Evolutionary conservation across 1,140 invertebrate species (phyloP), one percentile per base, ranked within the genome.

Genomic region (Paraescarpia echinospica): DNA sequence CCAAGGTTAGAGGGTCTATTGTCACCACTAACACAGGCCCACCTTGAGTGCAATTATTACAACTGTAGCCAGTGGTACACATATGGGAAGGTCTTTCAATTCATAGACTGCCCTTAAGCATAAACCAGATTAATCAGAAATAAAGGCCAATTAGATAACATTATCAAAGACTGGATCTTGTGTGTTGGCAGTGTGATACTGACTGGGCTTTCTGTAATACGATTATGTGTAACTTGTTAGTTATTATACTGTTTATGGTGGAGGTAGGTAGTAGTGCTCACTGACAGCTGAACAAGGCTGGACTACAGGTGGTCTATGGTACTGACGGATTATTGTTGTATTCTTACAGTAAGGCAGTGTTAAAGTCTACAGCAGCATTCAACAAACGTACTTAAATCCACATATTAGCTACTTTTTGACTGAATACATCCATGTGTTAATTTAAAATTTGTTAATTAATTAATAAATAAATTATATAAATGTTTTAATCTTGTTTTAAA

Each of bases 81-180:
- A 77, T 41, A 41, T 6, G 59, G 59, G 22, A 77, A 18, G 27
- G 18, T 77, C 59, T 77, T 77, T 77, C 59, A 77, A 18, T 27
- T 77, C 41, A 4, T 77, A 77, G 12, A 31, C 59, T 77, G 59
- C 59, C 59, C 59, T 77, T 18, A 77, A 27, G 59, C 59, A 77
- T 77, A 77, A 77, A 18, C 59, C 59, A 77, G 59, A 77, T 77
- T 77, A 77, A 77, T 77, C 59, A 77, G 2, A 77, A 18, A 77
- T 77, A 77, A 77, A 27, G 59, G 59, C 59, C 59, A 77, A 77
- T 77, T 77, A 77, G 59, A 77, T 77, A 77, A 77, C 59, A 77
- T 12, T 77, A 77, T 77, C 59, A 77, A 77, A 12, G 22, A 77
- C 27, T 27, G 22, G 59, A 77, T 77, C 59, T 77, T 2, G 9